Percentiles rank a stretch among this genome's conserved stretches.
Evolutionary conservation across 2,113 vertebrate genomes (phyloP).

Genomic region (Sapajus apella): DNA sequence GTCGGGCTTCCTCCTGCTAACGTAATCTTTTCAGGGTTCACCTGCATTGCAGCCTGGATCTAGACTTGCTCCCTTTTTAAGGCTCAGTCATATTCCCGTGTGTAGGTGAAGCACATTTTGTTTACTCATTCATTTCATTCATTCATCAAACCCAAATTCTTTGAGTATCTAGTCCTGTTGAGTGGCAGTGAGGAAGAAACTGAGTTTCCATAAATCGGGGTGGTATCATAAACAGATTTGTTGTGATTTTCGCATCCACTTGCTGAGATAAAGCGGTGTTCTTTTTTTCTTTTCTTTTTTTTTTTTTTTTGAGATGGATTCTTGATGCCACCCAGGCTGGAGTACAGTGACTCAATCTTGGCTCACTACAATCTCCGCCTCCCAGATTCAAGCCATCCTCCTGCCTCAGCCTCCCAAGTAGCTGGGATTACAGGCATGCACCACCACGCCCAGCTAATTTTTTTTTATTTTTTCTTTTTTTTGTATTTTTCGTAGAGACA

Average conservation of each 20-base stretch:
- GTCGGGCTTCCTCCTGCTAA: not conserved
- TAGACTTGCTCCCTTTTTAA: not conserved
- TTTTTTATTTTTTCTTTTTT: too few species aligned
- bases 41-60: not conserved
- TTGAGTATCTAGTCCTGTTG: not conserved
- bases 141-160: not conserved
- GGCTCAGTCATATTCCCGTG: not conserved
- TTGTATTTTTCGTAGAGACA: too few species aligned
- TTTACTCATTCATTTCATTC: not conserved
- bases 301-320: too few species aligned
- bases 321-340: too few species aligned
- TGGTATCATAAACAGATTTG: not conserved
- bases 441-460: too few species aligned
- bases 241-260: accelerated
- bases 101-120: too few species aligned
- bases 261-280: not conserved
- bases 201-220: not conserved
- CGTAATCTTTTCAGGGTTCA: not conserved
- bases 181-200: not conserved
- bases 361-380: too few species aligned
- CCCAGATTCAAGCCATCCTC: too few species aligned
- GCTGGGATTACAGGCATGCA: accelerated
- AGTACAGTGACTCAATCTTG: too few species aligned
- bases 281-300: too few species aligned
- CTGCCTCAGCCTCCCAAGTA: too few species aligned